Percentiles rank a stretch among this genome's conserved stretches.
Evolutionary conservation across 2,113 vertebrate genomes (phyloP).

Genomic region (Aramus guarauna): DNA sequence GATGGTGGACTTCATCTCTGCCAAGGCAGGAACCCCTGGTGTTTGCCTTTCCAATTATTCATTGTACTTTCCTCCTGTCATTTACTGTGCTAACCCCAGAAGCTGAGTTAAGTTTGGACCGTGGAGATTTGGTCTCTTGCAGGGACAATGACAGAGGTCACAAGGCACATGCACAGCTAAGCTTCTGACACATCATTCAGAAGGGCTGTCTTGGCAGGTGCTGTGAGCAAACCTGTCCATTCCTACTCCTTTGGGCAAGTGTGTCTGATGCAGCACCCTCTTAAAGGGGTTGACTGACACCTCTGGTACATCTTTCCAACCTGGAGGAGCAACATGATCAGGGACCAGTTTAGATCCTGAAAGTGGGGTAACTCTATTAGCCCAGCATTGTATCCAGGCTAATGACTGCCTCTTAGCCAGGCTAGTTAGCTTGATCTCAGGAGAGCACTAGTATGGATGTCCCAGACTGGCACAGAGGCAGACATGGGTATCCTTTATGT

Average conservation of each 20-base stretch:
- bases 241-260: background rate
- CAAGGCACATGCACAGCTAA: background rate
- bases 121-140: background rate
- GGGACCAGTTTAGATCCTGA: background rate
- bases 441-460: background rate
- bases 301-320: background rate
- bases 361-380: background rate
- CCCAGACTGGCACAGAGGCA: background rate
- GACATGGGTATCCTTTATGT: background rate
- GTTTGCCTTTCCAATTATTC: background rate
- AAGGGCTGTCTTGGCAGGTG: background rate
- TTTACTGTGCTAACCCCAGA: background rate
- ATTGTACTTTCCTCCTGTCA: background rate
- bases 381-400: background rate
- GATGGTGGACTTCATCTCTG: background rate
- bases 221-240: fast-evolving
- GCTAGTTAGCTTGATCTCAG: background rate
- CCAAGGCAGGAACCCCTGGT: background rate
- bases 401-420: background rate
- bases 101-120: background rate
- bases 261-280: background rate
- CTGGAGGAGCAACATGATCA: background rate
- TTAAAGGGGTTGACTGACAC: background rate
- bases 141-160: background rate
- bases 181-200: background rate